Evolutionary conservation across 2,113 vertebrate genomes (phyloP), one percentile per base, ranked within the genome.

Genomic region (Hassar affinis): DNA sequence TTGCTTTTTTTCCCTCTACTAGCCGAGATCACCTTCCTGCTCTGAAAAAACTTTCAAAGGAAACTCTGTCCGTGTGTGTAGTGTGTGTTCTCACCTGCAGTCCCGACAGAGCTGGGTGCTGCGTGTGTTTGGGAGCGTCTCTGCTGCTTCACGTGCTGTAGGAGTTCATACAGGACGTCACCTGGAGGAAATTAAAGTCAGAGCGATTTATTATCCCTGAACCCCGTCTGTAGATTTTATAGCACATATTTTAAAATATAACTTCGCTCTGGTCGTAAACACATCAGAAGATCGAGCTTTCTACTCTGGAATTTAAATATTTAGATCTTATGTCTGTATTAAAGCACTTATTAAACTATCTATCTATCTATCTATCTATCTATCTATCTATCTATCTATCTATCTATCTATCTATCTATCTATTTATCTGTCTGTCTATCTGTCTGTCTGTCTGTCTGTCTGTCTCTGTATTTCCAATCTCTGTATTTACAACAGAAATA

Each of bases 121-220:
- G 82, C 33, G 62, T 42, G 47, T 52, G 47, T 18, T 54, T 81
- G 49, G 69, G 0, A 92, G 89, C 88, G 92, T 87, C 96, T 94
- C 72, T 95, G 93, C 72, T 95, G 95, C 88, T 95, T 96, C 33
- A 99, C 95, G 84, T 94, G 95, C 86, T 94, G 96, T 17, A 98
- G 94, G 76, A 97, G 93, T 90, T 98, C 97, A 80, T 96, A 98
- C 4, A 99, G 89, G 80, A 98, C 96, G 54, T 98, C 97, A 6
- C 97, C 97, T 99, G 82, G 7, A 72, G 57, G 59, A 86, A 33
- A 80, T 22, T 22, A 61, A 35, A 51, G n/a, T 62, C 45, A 69
- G 17, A 51, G 45, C 51, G 22, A 17, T 49, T 49, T 27, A 14
- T 25, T 27, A n/a, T 49, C 42, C 14, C 38, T n/a, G 66, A 71